Evolutionary conservation across 1,140 invertebrate genomes (phyloP).

Genomic region (Euborellia annulipes): DNA sequence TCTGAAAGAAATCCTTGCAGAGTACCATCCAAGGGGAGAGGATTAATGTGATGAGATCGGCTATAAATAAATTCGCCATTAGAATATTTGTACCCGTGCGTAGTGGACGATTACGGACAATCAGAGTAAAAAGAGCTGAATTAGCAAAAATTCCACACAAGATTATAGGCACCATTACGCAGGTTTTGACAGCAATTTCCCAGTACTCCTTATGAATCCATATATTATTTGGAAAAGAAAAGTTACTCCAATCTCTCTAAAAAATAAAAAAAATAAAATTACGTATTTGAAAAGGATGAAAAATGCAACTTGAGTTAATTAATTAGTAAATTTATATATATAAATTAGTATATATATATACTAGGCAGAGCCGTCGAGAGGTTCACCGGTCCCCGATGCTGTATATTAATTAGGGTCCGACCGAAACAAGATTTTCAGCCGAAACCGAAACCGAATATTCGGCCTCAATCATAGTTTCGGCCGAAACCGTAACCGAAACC

Average conservation of each 20-base stretch:
- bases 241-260: constrained; percentile 8
- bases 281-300: background rate
- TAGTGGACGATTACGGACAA: constrained; percentile 46
- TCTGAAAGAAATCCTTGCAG: constrained; percentile 52
- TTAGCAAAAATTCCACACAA: constrained; percentile 55
- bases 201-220: constrained; percentile 39
- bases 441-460: too few species aligned
- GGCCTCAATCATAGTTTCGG: too few species aligned
- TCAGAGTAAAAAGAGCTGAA: constrained; percentile 46
- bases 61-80: constrained; percentile 61
- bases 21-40: constrained; percentile 57
- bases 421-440: too few species aligned
- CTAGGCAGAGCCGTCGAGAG: too few species aligned
- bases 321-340: too few species aligned
- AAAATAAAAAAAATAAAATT: background rate
- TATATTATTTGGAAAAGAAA: constrained; percentile 36
- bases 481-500: too few species aligned
- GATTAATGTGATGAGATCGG: constrained; percentile 55
- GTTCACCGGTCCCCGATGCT: too few species aligned
- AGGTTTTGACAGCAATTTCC: constrained; percentile 43
- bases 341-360: too few species aligned
- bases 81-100: constrained; percentile 62
- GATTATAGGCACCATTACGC: constrained; percentile 40
- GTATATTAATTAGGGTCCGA: too few species aligned
- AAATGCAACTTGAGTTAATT: background rate